Evolutionary conservation across 2,888 invertebrate genomes (phyloP).

Genomic region (Drosophila quinaria): DNA sequence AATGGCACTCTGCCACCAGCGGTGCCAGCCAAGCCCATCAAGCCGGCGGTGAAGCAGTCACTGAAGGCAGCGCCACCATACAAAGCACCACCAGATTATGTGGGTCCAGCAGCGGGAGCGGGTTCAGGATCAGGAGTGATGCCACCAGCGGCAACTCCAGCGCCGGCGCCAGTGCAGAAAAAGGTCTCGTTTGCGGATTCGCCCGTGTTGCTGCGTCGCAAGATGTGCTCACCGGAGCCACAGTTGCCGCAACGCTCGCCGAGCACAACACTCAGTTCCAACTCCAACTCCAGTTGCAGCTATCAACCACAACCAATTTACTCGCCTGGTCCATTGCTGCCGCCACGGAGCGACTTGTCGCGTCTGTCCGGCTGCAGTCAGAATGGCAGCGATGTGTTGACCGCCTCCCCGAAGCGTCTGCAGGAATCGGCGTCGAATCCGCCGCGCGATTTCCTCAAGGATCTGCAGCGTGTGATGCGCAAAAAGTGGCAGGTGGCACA

Average conservation of each 20-base stretch:
- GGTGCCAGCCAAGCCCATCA: conserved; percentile 82
- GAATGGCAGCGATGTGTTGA: conserved; percentile 80
- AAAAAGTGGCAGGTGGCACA: conserved; percentile 98
- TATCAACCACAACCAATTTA: conserved; percentile 64
- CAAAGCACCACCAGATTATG: conserved; percentile 85
- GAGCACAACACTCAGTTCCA: conserved; percentile 60
- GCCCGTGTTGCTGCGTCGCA: conserved; percentile 85
- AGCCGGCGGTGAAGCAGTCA: conserved; percentile 77
- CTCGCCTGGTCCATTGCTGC: conserved; percentile 88
- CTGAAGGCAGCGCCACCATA: conserved; percentile 84
- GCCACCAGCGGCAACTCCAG: conserved; percentile 34
- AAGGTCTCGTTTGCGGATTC: conserved; percentile 86
- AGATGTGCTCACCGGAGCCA: conserved; percentile 86
- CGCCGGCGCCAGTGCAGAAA: conserved; percentile 74
- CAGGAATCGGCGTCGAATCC: conserved; percentile 91
- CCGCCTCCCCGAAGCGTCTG: conserved; percentile 91
- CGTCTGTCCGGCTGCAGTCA: conserved; percentile 88
- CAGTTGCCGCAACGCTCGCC: conserved; percentile 71
- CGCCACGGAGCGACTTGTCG: conserved; percentile 91
- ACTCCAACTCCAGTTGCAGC: conserved; percentile 17
- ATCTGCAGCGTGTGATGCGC: conserved; percentile 95
- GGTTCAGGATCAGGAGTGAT: background rate
- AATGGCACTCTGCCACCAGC: conserved; percentile 75
- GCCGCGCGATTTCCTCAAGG: conserved; percentile 93
- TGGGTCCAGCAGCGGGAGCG: conserved; percentile 63